Conservation (phyloP, 2,888 invertebrate genomes). For the Eudasyphora cyanicolor region DNA sequence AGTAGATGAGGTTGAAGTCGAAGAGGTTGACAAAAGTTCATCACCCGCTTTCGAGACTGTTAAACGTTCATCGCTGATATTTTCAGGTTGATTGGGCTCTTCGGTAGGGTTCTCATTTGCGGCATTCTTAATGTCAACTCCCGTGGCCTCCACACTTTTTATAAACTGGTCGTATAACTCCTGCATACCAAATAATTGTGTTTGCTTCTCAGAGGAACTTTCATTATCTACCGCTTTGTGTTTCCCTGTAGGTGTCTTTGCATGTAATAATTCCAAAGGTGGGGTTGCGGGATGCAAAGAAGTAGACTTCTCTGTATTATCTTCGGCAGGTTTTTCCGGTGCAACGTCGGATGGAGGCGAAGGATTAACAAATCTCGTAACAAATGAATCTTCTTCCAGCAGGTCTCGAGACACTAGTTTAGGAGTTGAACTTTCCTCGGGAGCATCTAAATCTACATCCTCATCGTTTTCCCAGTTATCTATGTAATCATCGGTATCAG, state of each 20-base stretch:
- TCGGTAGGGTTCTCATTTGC: neutral
- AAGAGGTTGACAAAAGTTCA: conserved; percentile 66
- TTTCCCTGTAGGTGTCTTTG: neutral
- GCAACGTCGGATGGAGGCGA: conserved; percentile 69
- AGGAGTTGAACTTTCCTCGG: conserved; percentile 72
- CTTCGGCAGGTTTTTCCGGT: conserved; percentile 23
- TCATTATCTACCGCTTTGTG: neutral
- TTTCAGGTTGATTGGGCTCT: neutral
- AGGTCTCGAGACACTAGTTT: conserved; percentile 58
- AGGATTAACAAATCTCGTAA: conserved; percentile 71
- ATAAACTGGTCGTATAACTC: conserved; percentile 78
- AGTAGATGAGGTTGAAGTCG: conserved; percentile 67
- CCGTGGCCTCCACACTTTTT: conserved; percentile 76
- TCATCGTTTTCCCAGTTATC: conserved; percentile 79
- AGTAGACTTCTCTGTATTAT: conserved; percentile 21
- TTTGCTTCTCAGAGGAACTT: conserved; percentile 1
- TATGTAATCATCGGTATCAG: conserved; percentile 79
- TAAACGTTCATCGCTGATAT: neutral
- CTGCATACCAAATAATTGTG: conserved; percentile 74
- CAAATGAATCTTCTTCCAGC: conserved; percentile 67
- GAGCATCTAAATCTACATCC: conserved; percentile 70
- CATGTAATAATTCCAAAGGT: conserved; percentile 36
- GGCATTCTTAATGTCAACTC: conserved; percentile 66
- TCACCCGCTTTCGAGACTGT: conserved; percentile 29
- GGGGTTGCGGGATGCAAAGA: conserved; percentile 40